A percentile compares a stretch with the other conserved stretches of the same genome.
These are phyloP conservation scores for Thinocorus orbignyianus DNA, from an alignment of 2,113 vertebrate species.

Conservation along the genomic window DNA sequence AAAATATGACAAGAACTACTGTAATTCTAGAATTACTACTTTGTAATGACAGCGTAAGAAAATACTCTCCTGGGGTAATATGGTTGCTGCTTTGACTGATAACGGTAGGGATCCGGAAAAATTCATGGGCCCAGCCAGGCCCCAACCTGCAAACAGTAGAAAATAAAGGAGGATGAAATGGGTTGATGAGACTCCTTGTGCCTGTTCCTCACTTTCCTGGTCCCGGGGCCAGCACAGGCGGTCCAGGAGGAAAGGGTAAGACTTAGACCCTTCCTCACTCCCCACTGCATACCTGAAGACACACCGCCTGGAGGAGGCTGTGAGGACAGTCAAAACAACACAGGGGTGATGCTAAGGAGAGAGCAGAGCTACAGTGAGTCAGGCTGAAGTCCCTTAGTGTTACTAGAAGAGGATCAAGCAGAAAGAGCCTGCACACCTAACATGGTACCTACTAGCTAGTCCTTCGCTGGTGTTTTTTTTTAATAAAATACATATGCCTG, in stretches of 20 bases:
- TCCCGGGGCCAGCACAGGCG: background rate
- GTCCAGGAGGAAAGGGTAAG: background rate
- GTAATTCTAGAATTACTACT: background rate
- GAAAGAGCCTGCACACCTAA: background rate
- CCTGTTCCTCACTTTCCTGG: background rate
- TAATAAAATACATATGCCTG: background rate
- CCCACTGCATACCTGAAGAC: background rate
- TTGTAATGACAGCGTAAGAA: background rate
- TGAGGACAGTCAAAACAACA: background rate
- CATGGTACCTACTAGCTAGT: background rate
- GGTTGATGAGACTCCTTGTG: background rate
- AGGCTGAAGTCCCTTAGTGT: background rate
- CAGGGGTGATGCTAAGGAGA: background rate
- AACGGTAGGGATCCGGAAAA: background rate
- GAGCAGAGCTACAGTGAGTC: background rate
- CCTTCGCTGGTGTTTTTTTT: background rate
- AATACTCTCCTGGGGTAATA: background rate
- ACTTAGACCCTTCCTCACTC: background rate
- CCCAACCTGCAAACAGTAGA: background rate
- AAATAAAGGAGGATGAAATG: background rate
- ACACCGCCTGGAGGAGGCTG: accelerated
- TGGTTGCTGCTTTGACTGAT: background rate
- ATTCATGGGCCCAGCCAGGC: background rate
- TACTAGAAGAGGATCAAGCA: background rate
- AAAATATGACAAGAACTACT: background rate